These are phyloP conservation scores for Oxytorus armatus DNA, from an alignment of 2,888 invertebrate genomes.

Conservation along the genomic window DNA sequence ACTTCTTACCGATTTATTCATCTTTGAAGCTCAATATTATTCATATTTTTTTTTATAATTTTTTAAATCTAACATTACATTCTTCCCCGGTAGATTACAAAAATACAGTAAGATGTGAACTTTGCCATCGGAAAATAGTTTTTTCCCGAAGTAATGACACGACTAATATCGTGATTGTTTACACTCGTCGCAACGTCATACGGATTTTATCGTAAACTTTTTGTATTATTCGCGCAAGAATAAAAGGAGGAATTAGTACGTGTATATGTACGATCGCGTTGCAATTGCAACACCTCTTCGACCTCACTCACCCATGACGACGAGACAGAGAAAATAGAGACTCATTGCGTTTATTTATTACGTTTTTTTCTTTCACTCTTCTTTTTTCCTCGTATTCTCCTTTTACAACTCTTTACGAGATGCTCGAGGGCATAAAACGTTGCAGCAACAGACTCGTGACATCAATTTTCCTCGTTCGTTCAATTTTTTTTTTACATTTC, in stretches of 20 bases:
- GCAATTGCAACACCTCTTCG: slow-evolving; percentile 56
- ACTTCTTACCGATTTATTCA: too few species aligned
- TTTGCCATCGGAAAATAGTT: slow-evolving; percentile 46
- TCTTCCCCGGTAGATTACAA: slow-evolving; percentile 35
- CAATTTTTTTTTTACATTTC: slow-evolving; percentile 12
- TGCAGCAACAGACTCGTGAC: slow-evolving; percentile 16
- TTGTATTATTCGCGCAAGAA: slow-evolving; percentile 17
- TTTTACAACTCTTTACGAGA: slow-evolving; percentile 9
- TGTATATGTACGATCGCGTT: slow-evolving; percentile 43
- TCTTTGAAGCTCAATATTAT: too few species aligned
- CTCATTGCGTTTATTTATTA: slow-evolving; percentile 45
- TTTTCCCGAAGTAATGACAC: slow-evolving; percentile 5
- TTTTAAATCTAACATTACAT: too few species aligned
- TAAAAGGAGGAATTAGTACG: slow-evolving; percentile 21
- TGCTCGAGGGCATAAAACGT: slow-evolving; percentile 5
- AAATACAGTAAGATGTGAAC: slow-evolving; percentile 49
- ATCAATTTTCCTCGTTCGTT: slow-evolving; percentile 10
- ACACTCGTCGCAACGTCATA: slow-evolving; percentile 37
- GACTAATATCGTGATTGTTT: slow-evolving; percentile 21
- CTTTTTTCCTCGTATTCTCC: slow-evolving; percentile 9
- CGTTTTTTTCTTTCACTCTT: slow-evolving; percentile 34
- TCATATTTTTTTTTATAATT: too few species aligned
- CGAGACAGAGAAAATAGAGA: slow-evolving; percentile 7
- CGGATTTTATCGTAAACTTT: slow-evolving; percentile 50
- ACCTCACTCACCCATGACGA: slow-evolving; percentile 37